phyloP scores from a whole-genome alignment of 2,888 invertebrate genomes.

The Thereva nobilitata region DNA sequence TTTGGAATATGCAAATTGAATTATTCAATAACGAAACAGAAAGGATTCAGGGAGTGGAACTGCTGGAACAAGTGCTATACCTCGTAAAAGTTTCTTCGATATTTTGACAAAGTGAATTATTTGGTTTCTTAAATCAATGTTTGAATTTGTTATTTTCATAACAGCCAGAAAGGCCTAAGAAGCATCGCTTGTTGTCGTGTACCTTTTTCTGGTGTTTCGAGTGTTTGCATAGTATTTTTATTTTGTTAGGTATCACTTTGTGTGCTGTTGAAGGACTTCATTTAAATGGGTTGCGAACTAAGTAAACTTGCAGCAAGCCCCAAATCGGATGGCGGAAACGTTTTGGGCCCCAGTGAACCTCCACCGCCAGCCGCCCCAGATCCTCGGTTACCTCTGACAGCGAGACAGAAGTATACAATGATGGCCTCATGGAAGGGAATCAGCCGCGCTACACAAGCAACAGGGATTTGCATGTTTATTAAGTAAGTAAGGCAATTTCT shows the following conservation, averaged over 20 bases:
- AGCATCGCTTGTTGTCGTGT: neutral
- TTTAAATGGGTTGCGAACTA: constrained; percentile 76
- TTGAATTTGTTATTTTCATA: constrained; percentile 1
- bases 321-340: constrained; percentile 51
- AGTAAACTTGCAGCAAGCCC: constrained; percentile 67
- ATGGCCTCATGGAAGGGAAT: constrained; percentile 91
- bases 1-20: constrained; percentile 26
- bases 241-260: no score
- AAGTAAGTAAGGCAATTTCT: constrained; percentile 68
- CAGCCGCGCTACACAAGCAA: constrained; percentile 83
- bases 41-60: constrained; percentile 4
- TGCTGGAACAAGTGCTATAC: constrained; percentile 5
- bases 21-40: neutral
- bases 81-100: constrained; percentile 5
- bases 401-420: constrained; percentile 85
- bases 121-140: neutral
- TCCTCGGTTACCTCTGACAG: constrained; percentile 79
- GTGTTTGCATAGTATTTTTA: no score
- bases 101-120: constrained; percentile 10
- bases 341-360: constrained; percentile 62
- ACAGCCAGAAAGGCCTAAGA: constrained; percentile 12
- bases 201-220: no score
- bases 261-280: constrained; percentile 19
- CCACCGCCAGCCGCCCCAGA: constrained; percentile 73
- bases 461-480: constrained; percentile 88